A percentile compares a stretch with the other conserved stretches of the same genome.
Evolutionary conservation across 2,113 vertebrate species (phyloP).

Genomic region (Vombatus ursinus): DNA sequence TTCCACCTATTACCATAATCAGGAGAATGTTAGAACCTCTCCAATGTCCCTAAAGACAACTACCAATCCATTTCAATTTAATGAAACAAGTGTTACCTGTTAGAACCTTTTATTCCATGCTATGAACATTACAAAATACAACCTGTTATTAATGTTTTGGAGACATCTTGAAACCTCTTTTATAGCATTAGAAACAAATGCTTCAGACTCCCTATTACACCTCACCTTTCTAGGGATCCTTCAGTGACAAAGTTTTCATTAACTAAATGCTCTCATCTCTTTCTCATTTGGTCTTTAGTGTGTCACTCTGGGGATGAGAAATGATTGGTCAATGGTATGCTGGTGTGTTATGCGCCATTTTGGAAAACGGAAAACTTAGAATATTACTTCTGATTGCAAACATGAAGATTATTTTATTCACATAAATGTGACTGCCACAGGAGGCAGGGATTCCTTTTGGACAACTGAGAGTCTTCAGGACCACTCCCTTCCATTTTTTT

Average conservation of each 20-base stretch:
- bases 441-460: not conserved
- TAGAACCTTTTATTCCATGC: conserved; percentile 30
- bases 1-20: too few species aligned
- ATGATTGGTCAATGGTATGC: not conserved
- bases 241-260: not conserved
- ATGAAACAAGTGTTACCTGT: too few species aligned
- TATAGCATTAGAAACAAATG: not conserved
- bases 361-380: not conserved
- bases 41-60: too few species aligned
- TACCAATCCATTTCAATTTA: too few species aligned
- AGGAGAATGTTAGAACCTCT: too few species aligned
- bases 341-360: not conserved
- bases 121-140: conserved; percentile 5
- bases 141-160: not conserved
- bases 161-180: not conserved
- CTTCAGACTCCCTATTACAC: not conserved
- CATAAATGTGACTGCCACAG: not conserved
- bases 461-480: not conserved
- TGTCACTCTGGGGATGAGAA: not conserved
- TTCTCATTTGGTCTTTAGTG: not conserved
- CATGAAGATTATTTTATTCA: not conserved
- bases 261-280: conserved; percentile 2
- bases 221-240: not conserved
- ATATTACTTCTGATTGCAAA: conserved; percentile 16
- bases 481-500: not conserved